phyloP scores from a whole-genome alignment of 2,797 vertebrate genomes.

The Ambastaia sidthimunki region DNA sequence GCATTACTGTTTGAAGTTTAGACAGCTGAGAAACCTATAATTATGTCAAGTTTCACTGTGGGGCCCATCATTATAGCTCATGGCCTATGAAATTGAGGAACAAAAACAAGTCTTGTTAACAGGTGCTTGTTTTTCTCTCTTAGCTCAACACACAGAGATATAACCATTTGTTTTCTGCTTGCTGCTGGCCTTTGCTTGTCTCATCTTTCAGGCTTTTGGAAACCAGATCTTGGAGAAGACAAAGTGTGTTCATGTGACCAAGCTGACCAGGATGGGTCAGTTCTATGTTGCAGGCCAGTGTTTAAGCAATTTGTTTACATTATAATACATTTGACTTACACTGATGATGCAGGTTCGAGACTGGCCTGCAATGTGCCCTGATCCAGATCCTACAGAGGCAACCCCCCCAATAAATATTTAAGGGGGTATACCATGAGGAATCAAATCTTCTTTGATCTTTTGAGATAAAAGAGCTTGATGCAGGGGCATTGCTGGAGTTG shows the following conservation, averaged over 20 bases:
- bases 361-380: background rate
- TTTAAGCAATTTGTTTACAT: constrained; percentile 20
- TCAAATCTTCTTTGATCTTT: background rate
- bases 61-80: constrained; percentile 62
- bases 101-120: constrained; percentile 58
- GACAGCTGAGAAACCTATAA: constrained; percentile 56
- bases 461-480: background rate
- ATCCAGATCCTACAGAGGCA: background rate
- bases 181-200: constrained; percentile 68
- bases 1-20: constrained; percentile 13
- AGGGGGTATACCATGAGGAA: background rate
- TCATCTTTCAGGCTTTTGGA: constrained; percentile 76
- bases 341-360: background rate
- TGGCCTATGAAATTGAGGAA: constrained; percentile 54
- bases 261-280: constrained; percentile 56
- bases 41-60: constrained; percentile 55
- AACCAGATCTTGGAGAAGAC: constrained; percentile 63
- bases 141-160: constrained; percentile 62
- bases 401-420: background rate
- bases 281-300: constrained; percentile 61
- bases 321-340: background rate
- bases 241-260: constrained; percentile 62
- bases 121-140: constrained; percentile 56
- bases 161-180: constrained; percentile 72
- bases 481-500: background rate